phyloP scores from a whole-genome alignment of 2,888 invertebrate species.

The Apeira syringaria region DNA sequence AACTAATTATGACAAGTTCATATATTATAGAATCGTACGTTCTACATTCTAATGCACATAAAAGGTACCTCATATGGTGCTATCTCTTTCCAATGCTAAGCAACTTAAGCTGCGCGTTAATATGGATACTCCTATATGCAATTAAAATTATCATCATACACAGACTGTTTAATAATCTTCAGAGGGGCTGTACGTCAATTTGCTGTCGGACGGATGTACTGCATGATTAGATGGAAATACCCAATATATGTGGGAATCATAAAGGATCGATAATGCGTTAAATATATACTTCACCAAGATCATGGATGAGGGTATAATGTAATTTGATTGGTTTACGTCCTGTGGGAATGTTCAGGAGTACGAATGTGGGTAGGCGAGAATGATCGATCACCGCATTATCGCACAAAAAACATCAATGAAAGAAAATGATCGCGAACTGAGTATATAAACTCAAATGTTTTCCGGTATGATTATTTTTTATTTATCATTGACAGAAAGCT shows the following conservation, averaged over 20 bases:
- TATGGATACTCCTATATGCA: constrained; percentile 3
- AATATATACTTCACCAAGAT: constrained; percentile 13
- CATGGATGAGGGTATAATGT: constrained; percentile 25
- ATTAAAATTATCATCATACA: constrained; percentile 29
- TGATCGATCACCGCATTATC: constrained; percentile 54
- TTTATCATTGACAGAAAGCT: too few species aligned
- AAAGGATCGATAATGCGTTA: constrained; percentile 16
- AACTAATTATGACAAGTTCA: too few species aligned
- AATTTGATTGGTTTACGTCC: constrained; percentile 48
- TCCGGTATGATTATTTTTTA: too few species aligned
- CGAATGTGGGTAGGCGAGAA: constrained; percentile 24
- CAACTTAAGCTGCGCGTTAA: neutral
- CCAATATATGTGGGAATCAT: constrained; percentile 22
- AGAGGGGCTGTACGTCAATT: constrained; percentile 25
- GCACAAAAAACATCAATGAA: too few species aligned
- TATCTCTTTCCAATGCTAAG: too few species aligned
- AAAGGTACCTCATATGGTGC: too few species aligned
- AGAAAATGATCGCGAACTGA: constrained; percentile 24
- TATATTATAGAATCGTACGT: too few species aligned
- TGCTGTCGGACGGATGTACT: constrained; percentile 28
- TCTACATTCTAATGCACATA: too few species aligned
- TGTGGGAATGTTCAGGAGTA: constrained; percentile 34
- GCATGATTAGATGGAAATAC: constrained; percentile 30
- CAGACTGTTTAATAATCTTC: constrained; percentile 30
- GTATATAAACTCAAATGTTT: constrained; percentile 3